Conservation (phyloP, 2,113 vertebrate genomes). For the Podarcis muralis region DNA sequence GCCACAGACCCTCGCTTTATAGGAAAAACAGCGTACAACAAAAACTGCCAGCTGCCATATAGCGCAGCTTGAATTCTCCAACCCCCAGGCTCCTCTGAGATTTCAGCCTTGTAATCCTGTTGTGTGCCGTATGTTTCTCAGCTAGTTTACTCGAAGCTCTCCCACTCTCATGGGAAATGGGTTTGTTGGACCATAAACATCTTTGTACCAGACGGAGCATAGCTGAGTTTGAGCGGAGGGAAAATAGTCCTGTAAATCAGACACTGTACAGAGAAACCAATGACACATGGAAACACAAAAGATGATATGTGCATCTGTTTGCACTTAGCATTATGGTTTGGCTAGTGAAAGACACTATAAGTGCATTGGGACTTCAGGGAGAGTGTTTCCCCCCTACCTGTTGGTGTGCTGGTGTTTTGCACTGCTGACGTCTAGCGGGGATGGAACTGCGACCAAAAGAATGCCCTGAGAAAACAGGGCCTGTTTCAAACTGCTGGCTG, state of each 20-base stretch:
- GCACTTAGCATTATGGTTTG: conserved; percentile 37
- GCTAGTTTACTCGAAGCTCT: conserved; percentile 11
- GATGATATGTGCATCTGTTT: conserved; percentile 48
- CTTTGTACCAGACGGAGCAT: neutral
- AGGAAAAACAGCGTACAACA: neutral
- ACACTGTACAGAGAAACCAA: neutral
- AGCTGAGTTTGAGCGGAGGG: conserved; percentile 23
- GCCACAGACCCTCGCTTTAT: neutral
- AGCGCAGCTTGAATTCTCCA: conserved; percentile 11
- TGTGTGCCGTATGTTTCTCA: conserved; percentile 3
- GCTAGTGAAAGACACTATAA: conserved; percentile 33
- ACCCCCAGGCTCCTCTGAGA: neutral
- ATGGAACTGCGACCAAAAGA: conserved; percentile 30
- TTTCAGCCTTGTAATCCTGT: neutral
- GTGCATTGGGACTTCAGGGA: conserved; percentile 38
- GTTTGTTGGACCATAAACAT: neutral
- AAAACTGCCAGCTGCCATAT: neutral
- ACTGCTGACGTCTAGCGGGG: conserved; percentile 30
- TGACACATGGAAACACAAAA: conserved; percentile 2
- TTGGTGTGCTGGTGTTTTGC: conserved; percentile 22
- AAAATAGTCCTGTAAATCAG: conserved; percentile 16
- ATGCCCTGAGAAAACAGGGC: neutral
- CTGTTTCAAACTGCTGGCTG: conserved; percentile 12
- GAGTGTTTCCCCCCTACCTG: conserved; percentile 13
- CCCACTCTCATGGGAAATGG: neutral